phyloP scores from a whole-genome alignment of 2,797 vertebrate species.

The Channa striata region DNA sequence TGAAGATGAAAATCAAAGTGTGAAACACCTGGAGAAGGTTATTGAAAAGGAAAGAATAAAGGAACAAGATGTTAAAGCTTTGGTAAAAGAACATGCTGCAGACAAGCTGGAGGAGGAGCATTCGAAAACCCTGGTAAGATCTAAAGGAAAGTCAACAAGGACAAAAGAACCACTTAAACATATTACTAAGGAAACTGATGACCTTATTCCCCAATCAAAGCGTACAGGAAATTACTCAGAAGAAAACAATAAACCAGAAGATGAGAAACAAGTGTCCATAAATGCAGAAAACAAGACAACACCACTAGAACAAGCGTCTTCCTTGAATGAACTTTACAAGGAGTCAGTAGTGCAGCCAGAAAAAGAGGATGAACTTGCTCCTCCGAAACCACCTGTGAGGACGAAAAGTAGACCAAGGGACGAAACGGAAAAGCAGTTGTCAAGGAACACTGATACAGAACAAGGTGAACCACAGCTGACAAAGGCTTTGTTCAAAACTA shows the following conservation, averaged over 20 bases:
- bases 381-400: constrained; percentile 72
- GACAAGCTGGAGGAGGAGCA: constrained; percentile 35
- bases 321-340: constrained; percentile 34
- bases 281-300: constrained; percentile 29
- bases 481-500: constrained; percentile 10
- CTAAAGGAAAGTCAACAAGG: constrained; percentile 53
- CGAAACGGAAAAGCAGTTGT: constrained; percentile 58
- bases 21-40: constrained; percentile 25
- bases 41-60: constrained; percentile 16
- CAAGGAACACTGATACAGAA: constrained; percentile 70
- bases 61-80: constrained; percentile 16
- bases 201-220: constrained; percentile 31
- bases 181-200: constrained; percentile 37
- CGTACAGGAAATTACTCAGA: constrained; percentile 20
- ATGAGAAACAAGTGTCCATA: constrained; percentile 14
- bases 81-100: constrained; percentile 15
- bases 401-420: constrained; percentile 66
- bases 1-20: constrained; percentile 29
- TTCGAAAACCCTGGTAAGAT: constrained; percentile 62
- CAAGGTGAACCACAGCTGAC: constrained; percentile 54
- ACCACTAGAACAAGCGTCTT: neutral
- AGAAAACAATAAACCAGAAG: constrained; percentile 31
- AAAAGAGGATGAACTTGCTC: constrained; percentile 17
- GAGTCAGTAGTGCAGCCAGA: constrained; percentile 25
- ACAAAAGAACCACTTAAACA: constrained; percentile 13